Conservation (phyloP, 2,797 vertebrate species). For the Ptychadena robeensis region DNA sequence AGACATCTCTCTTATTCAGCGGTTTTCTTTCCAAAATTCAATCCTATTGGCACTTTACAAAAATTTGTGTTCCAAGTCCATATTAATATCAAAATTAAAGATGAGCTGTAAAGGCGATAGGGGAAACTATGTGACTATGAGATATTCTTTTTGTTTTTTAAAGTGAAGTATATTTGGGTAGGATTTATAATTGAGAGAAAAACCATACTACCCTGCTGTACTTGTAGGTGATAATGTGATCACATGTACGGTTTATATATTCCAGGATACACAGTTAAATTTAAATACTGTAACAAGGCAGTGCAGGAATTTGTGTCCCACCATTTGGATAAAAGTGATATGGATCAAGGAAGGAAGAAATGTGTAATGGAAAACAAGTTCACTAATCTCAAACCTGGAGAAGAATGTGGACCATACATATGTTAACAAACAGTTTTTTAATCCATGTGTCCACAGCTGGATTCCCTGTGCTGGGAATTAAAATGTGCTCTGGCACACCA, state of each 20-base stretch:
- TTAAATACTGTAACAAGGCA: too few relatives aligned
- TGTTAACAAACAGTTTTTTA: too few relatives aligned
- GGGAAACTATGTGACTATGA: slow-evolving; percentile 44
- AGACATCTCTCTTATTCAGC: slow-evolving; percentile 53
- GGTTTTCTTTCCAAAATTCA: slow-evolving; percentile 54
- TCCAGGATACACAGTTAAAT: not conserved
- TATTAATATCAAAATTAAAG: slow-evolving; percentile 55
- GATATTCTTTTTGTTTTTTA: slow-evolving; percentile 23
- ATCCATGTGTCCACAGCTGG: too few relatives aligned
- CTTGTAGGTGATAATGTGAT: not conserved
- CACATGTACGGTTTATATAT: not conserved
- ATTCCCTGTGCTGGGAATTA: too few relatives aligned
- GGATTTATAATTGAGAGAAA: not conserved
- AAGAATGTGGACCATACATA: too few relatives aligned
- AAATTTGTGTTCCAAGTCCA: slow-evolving; percentile 39
- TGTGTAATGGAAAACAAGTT: too few relatives aligned
- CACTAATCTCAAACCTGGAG: too few relatives aligned
- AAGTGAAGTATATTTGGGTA: slow-evolving; percentile 17
- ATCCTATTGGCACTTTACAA: slow-evolving; percentile 47
- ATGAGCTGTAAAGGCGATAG: slow-evolving; percentile 54
- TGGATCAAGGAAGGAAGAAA: too few relatives aligned
- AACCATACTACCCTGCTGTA: not conserved
- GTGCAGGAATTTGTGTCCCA: too few relatives aligned
- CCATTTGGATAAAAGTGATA: too few relatives aligned
- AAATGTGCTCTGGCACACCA: too few relatives aligned